phyloP scores from a whole-genome alignment of 2,888 invertebrate genomes.

The Standfussiana lucernea region DNA sequence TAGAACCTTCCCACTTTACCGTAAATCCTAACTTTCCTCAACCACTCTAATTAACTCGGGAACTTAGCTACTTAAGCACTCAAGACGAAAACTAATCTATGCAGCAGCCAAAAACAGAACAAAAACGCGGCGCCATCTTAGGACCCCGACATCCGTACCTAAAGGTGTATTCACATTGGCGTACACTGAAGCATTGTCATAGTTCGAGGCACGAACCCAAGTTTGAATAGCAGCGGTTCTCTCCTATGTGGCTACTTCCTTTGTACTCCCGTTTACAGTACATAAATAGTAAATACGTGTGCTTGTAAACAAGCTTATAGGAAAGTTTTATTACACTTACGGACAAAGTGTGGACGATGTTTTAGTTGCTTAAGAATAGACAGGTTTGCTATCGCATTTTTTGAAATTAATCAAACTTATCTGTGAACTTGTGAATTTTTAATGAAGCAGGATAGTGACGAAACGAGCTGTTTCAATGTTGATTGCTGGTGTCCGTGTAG shows the following conservation, averaged over 20 bases:
- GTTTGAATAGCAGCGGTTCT: slow-evolving; percentile 79
- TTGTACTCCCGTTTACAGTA: slow-evolving; percentile 82
- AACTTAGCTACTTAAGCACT: slow-evolving; percentile 26
- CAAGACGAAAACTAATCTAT: slow-evolving; percentile 17
- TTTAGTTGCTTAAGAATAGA: slow-evolving; percentile 54
- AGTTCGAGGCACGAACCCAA: slow-evolving; percentile 80
- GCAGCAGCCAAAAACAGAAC: slow-evolving; percentile 25
- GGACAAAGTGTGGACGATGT: slow-evolving; percentile 63
- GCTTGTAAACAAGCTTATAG: slow-evolving; percentile 83
- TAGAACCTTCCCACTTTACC: slow-evolving; percentile 14
- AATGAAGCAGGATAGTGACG: background rate
- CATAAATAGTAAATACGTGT: slow-evolving; percentile 84
- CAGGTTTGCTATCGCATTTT: slow-evolving; percentile 22
- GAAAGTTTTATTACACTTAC: slow-evolving; percentile 80
- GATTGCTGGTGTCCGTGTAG: background rate
- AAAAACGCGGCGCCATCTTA: slow-evolving; percentile 75
- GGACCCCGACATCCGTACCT: slow-evolving; percentile 72
- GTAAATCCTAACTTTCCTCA: slow-evolving; percentile 21
- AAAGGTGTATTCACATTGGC: slow-evolving; percentile 86
- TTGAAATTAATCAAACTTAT: slow-evolving; percentile 7
- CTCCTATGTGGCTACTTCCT: slow-evolving; percentile 82
- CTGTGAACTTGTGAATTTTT: background rate
- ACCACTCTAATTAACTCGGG: slow-evolving; percentile 24
- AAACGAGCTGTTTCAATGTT: background rate
- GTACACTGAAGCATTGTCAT: slow-evolving; percentile 87